Percentiles rank a stretch among this genome's conserved stretches.
These are phyloP conservation scores for roundworm (Caenorhabditis elegans) DNA, from an alignment of 1,140 invertebrate species.

Conservation along the genomic window WBcel235 BX284603.4:5521501-5522000, in stretches of 20 bases:
- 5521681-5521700: not conserved
- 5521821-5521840: slow-evolving; percentile 16
- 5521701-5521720: not conserved
- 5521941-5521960: too few relatives aligned
- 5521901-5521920: not conserved
- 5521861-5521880: not conserved
- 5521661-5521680: not conserved
- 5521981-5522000: too few relatives aligned
- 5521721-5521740: not conserved
- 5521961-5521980: too few relatives aligned
- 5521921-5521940: not conserved
- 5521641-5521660: not conserved
- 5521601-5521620: too few relatives aligned
- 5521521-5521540: too few relatives aligned
- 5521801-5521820: slow-evolving; percentile 31
- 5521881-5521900: not conserved
- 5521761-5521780: not conserved
- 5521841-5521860: not conserved
- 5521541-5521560: too few relatives aligned
- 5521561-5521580: too few relatives aligned
- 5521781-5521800: slow-evolving; percentile 33
- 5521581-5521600: too few relatives aligned
- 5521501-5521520: too few relatives aligned
- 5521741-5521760: not conserved
- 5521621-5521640: not conserved